Evolutionary conservation across 2,113 vertebrate species (phyloP).

Genomic region (Antechinus stuartii): DNA sequence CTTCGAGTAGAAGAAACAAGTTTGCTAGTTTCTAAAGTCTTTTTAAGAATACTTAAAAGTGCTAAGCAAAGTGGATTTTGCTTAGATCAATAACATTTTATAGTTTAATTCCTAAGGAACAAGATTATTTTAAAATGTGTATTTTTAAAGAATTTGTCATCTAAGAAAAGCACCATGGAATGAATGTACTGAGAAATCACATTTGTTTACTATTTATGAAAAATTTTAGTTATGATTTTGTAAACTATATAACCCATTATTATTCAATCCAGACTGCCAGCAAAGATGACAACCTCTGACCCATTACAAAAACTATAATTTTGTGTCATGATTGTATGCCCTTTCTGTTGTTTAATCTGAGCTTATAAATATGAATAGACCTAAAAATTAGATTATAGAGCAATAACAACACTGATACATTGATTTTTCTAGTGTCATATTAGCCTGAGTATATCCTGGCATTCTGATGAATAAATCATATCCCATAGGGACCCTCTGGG

Average conservation of each 20-base stretch:
- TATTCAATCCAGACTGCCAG: constrained; percentile 11
- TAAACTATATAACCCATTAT: constrained; percentile 53
- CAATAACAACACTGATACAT: not conserved
- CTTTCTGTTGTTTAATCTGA: constrained; percentile 50
- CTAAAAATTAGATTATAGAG: not conserved
- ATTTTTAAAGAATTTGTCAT: not conserved
- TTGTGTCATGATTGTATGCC: constrained; percentile 18
- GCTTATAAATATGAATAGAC: constrained; percentile 21
- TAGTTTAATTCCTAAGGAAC: not conserved
- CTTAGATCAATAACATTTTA: not conserved
- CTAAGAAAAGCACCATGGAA: constrained; percentile 17
- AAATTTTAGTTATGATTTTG: constrained; percentile 44
- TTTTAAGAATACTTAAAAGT: not conserved
- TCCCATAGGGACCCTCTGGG: not conserved
- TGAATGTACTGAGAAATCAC: constrained; percentile 57
- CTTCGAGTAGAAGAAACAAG: not conserved
- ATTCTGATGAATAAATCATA: not conserved
- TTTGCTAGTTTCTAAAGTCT: not conserved
- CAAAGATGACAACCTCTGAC: constrained; percentile 41
- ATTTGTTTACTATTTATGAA: constrained; percentile 37
- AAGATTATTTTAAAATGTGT: constrained; percentile 22
- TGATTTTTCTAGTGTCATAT: not conserved
- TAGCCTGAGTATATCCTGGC: not conserved
- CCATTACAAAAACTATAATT: constrained; percentile 56
- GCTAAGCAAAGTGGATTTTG: not conserved